Percentiles rank a stretch among this genome's conserved stretches.
Conservation (phyloP, 1,140 invertebrate genomes). For the Notospermus geniculatus region DNA sequence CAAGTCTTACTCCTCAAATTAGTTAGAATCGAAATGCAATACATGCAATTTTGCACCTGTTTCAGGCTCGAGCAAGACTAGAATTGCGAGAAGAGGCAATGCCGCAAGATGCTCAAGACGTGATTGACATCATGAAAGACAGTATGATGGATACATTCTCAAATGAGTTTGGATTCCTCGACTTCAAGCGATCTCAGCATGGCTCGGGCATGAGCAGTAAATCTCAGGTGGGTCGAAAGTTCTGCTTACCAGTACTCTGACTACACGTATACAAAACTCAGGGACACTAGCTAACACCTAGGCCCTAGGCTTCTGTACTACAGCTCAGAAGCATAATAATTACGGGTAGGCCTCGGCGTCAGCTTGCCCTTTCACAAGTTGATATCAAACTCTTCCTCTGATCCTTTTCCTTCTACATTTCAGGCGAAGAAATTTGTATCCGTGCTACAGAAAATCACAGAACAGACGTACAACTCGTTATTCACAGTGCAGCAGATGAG, state of each 20-base stretch:
- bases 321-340: no score
- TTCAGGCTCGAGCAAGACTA: slow-evolving; percentile 76
- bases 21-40: no score
- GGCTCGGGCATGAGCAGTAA: slow-evolving; percentile 71
- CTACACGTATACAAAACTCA: no score
- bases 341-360: neutral
- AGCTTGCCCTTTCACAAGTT: neutral
- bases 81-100: slow-evolving; percentile 80
- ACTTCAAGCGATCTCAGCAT: slow-evolving; percentile 69
- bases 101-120: slow-evolving; percentile 76
- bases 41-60: slow-evolving; percentile 21
- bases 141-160: slow-evolving; percentile 75
- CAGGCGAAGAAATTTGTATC: slow-evolving; percentile 75
- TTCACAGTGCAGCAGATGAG: slow-evolving; percentile 78
- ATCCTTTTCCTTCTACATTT: slow-evolving; percentile 39
- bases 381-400: neutral
- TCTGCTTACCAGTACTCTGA: neutral
- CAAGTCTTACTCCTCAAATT: no score
- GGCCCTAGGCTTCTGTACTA: no score
- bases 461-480: slow-evolving; percentile 65
- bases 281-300: no score
- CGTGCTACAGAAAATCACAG: slow-evolving; percentile 65
- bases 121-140: slow-evolving; percentile 80
- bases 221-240: slow-evolving; percentile 42
- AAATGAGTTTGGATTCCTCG: slow-evolving; percentile 68